Percentiles rank a stretch among this genome's conserved stretches.
Conservation (phyloP, 1,140 invertebrate species). For the Bathynomus jamesi region DNA sequence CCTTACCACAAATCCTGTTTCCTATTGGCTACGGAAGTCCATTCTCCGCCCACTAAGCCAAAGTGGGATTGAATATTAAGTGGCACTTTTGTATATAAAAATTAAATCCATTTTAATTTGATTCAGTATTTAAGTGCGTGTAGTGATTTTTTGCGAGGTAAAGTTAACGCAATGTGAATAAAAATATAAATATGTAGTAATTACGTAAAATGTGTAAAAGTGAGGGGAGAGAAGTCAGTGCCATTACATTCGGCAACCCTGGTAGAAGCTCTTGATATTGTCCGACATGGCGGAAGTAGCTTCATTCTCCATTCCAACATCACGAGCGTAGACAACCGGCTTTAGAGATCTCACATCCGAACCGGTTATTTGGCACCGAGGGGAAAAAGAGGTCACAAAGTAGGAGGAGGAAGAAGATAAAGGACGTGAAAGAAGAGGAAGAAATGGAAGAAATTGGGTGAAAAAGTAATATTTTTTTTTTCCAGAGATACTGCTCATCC, state of each 20-base stretch:
- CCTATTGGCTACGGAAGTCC: slow-evolving; percentile 35
- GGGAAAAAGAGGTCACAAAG: neutral
- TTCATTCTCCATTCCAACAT: slow-evolving; percentile 24
- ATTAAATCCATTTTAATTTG: neutral
- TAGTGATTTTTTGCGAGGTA: neutral
- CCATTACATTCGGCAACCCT: slow-evolving; percentile 17
- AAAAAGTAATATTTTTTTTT: neutral
- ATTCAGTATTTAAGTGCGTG: neutral
- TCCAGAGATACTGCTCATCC: neutral
- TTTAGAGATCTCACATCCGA: slow-evolving; percentile 28
- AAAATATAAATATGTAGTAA: neutral
- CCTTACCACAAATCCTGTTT: slow-evolving; percentile 33
- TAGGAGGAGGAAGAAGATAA: slow-evolving; percentile 4
- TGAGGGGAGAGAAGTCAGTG: neutral
- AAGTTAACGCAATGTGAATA: neutral
- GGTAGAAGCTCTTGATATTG: slow-evolving; percentile 30
- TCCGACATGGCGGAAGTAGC: slow-evolving; percentile 30
- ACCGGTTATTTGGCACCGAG: slow-evolving; percentile 28
- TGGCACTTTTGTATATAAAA: neutral
- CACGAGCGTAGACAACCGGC: slow-evolving; percentile 29
- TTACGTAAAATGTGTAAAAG: neutral
- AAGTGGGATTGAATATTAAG: neutral
- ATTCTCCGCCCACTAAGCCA: slow-evolving; percentile 26
- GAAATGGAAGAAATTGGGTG: slow-evolving; percentile 1
- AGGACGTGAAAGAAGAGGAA: neutral